Conservation (phyloP, 2,888 invertebrate genomes). For the Ichneumon xanthorius region DNA sequence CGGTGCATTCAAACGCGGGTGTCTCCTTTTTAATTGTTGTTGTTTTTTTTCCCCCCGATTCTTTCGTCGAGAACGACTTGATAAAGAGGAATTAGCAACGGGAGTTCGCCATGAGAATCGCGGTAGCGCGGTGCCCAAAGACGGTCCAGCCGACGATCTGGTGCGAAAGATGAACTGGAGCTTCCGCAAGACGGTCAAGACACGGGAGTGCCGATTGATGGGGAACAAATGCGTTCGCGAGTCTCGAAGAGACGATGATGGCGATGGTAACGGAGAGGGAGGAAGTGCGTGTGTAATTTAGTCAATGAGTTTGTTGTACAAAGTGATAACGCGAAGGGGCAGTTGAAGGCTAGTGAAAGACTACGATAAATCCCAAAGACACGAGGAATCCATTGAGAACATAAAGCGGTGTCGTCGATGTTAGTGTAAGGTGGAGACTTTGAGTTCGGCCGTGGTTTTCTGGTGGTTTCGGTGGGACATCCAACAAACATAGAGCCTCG, state of each 20-base stretch:
- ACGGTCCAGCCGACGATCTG: neutral
- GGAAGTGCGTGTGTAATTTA: conserved; percentile 63
- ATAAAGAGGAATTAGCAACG: neutral
- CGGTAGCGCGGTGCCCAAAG: neutral
- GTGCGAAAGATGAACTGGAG: conserved; percentile 41
- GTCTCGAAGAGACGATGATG: conserved; percentile 17
- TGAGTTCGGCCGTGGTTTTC: neutral
- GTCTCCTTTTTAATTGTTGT: neutral
- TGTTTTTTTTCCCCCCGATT: neutral
- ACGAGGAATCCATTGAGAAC: neutral
- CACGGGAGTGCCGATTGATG: neutral
- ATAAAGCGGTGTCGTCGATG: neutral
- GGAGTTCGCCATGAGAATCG: conserved; percentile 1
- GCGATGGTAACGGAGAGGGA: neutral
- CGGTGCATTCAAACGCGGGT: conserved; percentile 3
- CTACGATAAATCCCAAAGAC: neutral
- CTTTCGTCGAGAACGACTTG: neutral
- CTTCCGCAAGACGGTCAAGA: conserved; percentile 43
- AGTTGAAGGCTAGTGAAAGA: conserved; percentile 37
- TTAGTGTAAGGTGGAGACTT: conserved; percentile 3
- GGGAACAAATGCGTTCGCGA: neutral
- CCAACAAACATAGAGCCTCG: neutral
- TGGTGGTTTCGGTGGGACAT: neutral
- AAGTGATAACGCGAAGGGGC: conserved; percentile 6
- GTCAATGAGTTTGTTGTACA: conserved; percentile 48